Percentiles rank a stretch among this genome's conserved stretches.
Evolutionary conservation across 2,113 vertebrate species (phyloP).

Genomic region (Lasiurus borealis): DNA sequence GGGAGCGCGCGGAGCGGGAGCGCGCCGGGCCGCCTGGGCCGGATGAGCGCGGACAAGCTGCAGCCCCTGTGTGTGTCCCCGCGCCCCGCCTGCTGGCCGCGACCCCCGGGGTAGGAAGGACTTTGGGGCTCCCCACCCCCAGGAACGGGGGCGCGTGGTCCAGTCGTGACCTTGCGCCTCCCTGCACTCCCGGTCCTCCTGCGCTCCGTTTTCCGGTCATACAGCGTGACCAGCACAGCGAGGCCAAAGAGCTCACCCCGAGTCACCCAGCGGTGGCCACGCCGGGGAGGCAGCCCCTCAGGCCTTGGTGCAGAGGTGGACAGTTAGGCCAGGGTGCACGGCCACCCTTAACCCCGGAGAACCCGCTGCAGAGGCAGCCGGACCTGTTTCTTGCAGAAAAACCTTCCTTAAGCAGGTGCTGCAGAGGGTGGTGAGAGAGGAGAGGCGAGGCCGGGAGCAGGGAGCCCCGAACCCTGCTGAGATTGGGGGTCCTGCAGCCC

Average conservation of each 20-base stretch:
- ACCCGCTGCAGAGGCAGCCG: background rate
- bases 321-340: background rate
- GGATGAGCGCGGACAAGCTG: background rate
- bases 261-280: background rate
- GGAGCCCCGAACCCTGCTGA: background rate
- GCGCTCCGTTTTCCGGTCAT: background rate
- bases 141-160: background rate
- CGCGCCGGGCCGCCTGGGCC: background rate
- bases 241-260: background rate
- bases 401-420: background rate
- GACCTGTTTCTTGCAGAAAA: background rate
- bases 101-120: background rate
- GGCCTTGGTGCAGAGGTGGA: background rate
- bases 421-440: background rate
- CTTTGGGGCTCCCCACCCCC: too few relatives aligned
- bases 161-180: background rate
- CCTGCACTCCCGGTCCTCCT: background rate
- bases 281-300: too few relatives aligned
- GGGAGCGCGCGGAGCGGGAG: background rate
- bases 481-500: too few relatives aligned
- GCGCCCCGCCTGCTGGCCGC: background rate
- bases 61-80: background rate
- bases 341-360: background rate
- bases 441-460: background rate
- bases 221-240: background rate